These are phyloP conservation scores for Sarotherodon lohbergeri DNA, from an alignment of 2,113 vertebrate genomes.

Conservation along the genomic window DNA sequence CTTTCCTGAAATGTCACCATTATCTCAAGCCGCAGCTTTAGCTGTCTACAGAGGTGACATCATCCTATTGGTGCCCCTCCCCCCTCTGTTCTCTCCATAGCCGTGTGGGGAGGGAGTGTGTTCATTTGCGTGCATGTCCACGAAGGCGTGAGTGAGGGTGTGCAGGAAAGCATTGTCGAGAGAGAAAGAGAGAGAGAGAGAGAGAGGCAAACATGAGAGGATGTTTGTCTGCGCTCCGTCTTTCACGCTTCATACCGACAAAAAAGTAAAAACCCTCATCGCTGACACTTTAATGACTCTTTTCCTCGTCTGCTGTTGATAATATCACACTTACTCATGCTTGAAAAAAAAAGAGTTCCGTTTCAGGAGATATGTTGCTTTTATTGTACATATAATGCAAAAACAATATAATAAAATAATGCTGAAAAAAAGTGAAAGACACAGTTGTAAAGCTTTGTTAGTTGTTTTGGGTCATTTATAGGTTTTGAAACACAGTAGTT, in stretches of 20 bases:
- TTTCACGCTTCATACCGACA: constrained; percentile 11
- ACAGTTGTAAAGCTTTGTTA: not conserved
- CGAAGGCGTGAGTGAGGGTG: constrained; percentile 14
- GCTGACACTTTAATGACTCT: not conserved
- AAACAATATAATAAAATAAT: not conserved
- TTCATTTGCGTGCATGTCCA: constrained; percentile 39
- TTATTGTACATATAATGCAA: not conserved
- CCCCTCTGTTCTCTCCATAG: constrained; percentile 29
- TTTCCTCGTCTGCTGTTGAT: not conserved
- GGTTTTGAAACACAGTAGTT: not conserved
- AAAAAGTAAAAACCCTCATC: not conserved
- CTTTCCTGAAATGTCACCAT: constrained; percentile 72
- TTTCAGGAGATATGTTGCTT: not conserved
- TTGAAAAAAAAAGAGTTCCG: not conserved
- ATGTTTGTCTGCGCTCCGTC: constrained; percentile 36
- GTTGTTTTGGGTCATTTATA: not conserved
- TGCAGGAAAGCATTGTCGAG: constrained; percentile 2
- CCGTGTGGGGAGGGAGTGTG: constrained; percentile 5
- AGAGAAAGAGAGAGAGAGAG: not conserved
- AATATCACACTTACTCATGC: not conserved
- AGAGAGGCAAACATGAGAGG: constrained; percentile 15
- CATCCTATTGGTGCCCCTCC: constrained; percentile 57
- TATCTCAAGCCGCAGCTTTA: constrained; percentile 69
- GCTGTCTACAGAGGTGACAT: constrained; percentile 68
- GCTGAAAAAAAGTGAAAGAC: not conserved